Evolutionary conservation across 2,797 vertebrate genomes (phyloP), one percentile per base, ranked within the genome.

Genomic region (Melanotaenia maccullochi): DNA sequence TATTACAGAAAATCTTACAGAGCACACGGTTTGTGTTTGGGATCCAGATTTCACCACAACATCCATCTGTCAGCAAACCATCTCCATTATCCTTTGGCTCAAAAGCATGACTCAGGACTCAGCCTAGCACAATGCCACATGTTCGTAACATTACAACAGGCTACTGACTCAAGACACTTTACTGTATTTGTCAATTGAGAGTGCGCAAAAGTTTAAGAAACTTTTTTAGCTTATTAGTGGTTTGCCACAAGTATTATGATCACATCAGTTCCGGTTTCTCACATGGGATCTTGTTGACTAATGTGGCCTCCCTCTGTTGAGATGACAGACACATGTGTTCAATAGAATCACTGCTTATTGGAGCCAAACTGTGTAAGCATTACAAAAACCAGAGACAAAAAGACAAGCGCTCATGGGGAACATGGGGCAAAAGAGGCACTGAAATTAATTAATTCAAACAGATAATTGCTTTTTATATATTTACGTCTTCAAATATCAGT

Each of bases 201-300:
- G 82, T 82, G 84, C 83, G 82, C 89, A 82, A 87, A 89, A 87
- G 83, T 89, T 86, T 79, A 66, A 84, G 56, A 86, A 90, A 85
- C 76, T 72, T 86, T 90, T 84, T 90, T 89, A 87, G 84, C 85
- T 91, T 92, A 87, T 90, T 92, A 92, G 93, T 82, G 93, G 94
- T 90, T 75, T 9, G 79, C 92, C 91, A 52, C 90, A 91, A 88
- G 79, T 78, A 80, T 90, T 84, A 78, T 57, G 77, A 81, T 73
- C 82, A 57, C 84, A 92, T 93, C 75, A 71, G 77, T 85, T 93
- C 69, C 78, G 87, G 81, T 84, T 84, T 66, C 65, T 87, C 69
- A 60, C 72, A 78, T 66, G 76, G 83, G 79, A 81, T 73, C 59
- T 71, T 76, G 75, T 62, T 88, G 85, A 88, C 79, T 84, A 57